phyloP scores from a whole-genome alignment of 2,113 vertebrate species.

The Scalopus aquaticus region DNA sequence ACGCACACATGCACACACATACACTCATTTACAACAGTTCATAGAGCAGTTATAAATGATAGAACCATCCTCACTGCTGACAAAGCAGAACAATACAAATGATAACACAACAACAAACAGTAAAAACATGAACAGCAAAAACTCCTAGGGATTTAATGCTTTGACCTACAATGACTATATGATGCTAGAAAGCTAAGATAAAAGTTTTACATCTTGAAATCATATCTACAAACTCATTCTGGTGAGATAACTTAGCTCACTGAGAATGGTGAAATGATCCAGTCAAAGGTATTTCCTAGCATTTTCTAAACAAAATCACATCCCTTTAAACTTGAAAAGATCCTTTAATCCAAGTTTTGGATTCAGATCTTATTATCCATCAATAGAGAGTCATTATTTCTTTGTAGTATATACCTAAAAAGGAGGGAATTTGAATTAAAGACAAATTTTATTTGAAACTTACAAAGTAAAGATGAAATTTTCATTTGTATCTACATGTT shows the following conservation, averaged over 20 bases:
- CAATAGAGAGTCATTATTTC: not conserved
- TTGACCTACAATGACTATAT: not conserved
- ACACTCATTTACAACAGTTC: accelerated
- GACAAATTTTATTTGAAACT: not conserved
- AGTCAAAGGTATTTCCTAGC: not conserved
- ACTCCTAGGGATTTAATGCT: not conserved
- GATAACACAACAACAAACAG: not conserved
- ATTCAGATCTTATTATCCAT: not conserved
- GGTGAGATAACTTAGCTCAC: not conserved
- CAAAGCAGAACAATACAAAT: not conserved
- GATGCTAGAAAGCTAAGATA: not conserved
- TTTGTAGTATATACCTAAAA: not conserved
- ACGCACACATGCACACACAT: not conserved
- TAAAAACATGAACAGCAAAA: not conserved
- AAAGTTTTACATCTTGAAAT: not conserved
- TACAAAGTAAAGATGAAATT: not conserved
- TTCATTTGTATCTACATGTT: not conserved
- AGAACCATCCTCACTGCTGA: accelerated
- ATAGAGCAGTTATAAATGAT: not conserved
- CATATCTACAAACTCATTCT: not conserved
- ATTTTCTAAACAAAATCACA: not conserved
- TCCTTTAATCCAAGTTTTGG: not conserved
- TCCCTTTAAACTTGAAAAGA: not conserved
- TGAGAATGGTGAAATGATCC: not conserved
- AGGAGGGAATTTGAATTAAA: not conserved